Conservation (phyloP, 2,797 vertebrate genomes). For the Chaunax sp. region DNA sequence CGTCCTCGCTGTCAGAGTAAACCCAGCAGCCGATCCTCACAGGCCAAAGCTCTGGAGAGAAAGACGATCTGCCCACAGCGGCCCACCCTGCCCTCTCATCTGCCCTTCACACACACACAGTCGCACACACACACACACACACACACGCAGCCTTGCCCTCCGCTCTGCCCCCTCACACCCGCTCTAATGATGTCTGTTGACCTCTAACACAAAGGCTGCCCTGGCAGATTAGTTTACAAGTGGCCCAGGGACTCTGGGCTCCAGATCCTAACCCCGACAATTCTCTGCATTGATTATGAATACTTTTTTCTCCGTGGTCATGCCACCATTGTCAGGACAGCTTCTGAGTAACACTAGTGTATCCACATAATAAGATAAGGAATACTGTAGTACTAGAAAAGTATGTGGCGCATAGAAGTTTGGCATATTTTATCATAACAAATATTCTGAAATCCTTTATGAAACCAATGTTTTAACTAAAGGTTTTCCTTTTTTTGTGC, state of each 20-base stretch:
- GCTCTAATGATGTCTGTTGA: conserved; percentile 82
- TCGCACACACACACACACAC: conserved; percentile 49
- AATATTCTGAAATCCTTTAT: too few relatives aligned
- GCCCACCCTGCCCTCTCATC: conserved; percentile 73
- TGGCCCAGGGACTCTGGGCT: conserved; percentile 74
- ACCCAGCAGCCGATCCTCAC: conserved; percentile 60
- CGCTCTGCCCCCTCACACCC: conserved; percentile 76
- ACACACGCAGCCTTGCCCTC: conserved; percentile 53
- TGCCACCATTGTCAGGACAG: conserved; percentile 31
- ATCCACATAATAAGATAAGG: background rate
- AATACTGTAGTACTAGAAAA: background rate
- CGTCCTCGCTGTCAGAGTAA: conserved; percentile 35
- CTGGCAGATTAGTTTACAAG: conserved; percentile 82
- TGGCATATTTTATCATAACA: too few relatives aligned
- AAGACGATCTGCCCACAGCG: conserved; percentile 81
- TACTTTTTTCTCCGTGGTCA: conserved; percentile 26
- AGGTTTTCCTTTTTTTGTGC: too few relatives aligned
- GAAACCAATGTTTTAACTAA: too few relatives aligned
- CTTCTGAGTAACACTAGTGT: background rate
- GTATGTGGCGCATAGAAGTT: too few relatives aligned
- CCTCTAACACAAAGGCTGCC: conserved; percentile 81
- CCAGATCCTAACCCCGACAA: conserved; percentile 64
- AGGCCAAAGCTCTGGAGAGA: conserved; percentile 77
- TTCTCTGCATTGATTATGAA: conserved; percentile 73
- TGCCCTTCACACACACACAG: conserved; percentile 78